Evolutionary conservation across 2,113 vertebrate species (phyloP).

Genomic region (Sigmodon hispidus): DNA sequence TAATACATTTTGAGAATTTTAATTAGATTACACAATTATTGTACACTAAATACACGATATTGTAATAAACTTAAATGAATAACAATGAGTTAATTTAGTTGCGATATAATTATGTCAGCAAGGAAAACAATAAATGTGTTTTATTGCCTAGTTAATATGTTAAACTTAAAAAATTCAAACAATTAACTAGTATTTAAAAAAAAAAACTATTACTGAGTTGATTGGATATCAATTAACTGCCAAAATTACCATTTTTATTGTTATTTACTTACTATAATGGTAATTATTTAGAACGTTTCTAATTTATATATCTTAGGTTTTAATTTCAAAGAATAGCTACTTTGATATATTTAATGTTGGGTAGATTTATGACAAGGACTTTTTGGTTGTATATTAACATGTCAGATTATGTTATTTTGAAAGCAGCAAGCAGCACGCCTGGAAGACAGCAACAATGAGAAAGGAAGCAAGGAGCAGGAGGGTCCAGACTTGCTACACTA

Average conservation of each 20-base stretch:
- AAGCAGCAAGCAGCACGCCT: not conserved
- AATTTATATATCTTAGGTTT: constrained; percentile 81
- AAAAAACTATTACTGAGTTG: constrained; percentile 77
- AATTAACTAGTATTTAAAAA: constrained; percentile 78
- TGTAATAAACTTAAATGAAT: constrained; percentile 77
- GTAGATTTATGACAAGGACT: constrained; percentile 1
- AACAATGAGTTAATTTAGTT: constrained; percentile 78
- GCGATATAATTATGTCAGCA: constrained; percentile 77
- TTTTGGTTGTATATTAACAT: no score
- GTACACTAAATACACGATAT: constrained; percentile 69
- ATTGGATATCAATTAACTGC: constrained; percentile 84
- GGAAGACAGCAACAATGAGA: no score
- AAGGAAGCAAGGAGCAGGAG: not conserved
- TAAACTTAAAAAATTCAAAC: constrained; percentile 78
- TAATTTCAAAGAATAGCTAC: constrained; percentile 67
- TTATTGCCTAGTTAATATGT: constrained; percentile 78
- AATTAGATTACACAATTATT: constrained; percentile 81
- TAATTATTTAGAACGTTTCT: constrained; percentile 76
- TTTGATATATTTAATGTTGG: constrained; percentile 68
- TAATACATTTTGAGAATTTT: constrained; percentile 72
- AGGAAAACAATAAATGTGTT: constrained; percentile 70
- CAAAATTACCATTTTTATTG: constrained; percentile 84
- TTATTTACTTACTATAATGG: constrained; percentile 79
- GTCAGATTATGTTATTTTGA: no score
- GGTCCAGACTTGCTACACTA: not conserved